These are phyloP conservation scores for Bicyclus anynana DNA, from an alignment of 1,140 invertebrate species.

Conservation along the genomic window DNA sequence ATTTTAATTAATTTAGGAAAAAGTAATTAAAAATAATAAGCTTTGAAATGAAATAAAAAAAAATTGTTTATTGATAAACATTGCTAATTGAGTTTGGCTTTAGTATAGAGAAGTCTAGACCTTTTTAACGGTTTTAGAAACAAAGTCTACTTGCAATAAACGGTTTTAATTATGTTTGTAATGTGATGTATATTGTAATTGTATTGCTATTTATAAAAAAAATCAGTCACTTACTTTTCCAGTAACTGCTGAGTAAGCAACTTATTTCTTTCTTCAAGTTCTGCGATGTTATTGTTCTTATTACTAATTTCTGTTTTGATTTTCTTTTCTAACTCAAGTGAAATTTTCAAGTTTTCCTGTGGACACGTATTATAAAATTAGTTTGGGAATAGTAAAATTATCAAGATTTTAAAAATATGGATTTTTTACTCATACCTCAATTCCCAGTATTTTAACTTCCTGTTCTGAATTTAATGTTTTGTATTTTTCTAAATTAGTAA, in stretches of 20 bases:
- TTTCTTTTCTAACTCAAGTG: constrained; percentile 28
- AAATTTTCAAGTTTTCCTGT: constrained; percentile 38
- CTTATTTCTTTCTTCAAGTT: constrained; percentile 40
- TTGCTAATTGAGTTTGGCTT: too few species aligned
- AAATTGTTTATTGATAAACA: too few species aligned
- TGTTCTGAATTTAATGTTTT: constrained; percentile 33
- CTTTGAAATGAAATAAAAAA: too few species aligned
- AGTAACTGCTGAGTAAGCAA: constrained; percentile 40
- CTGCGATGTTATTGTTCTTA: constrained; percentile 47
- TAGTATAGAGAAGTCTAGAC: too few species aligned
- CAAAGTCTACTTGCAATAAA: too few species aligned
- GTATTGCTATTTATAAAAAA: not conserved
- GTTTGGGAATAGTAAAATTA: not conserved
- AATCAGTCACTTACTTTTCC: constrained; percentile 40
- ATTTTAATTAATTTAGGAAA: too few species aligned
- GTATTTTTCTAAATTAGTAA: constrained; percentile 36
- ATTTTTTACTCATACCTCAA: constrained; percentile 39
- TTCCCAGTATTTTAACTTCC: constrained; percentile 32
- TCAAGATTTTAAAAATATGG: not conserved
- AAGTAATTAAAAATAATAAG: too few species aligned
- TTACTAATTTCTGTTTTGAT: constrained; percentile 37
- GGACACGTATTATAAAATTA: constrained; percentile 12
- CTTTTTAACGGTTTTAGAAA: too few species aligned
- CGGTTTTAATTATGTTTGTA: too few species aligned
- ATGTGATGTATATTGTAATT: too few species aligned